Conservation (phyloP, 2,797 vertebrate species). For the Hemitrygon akajei region DNA sequence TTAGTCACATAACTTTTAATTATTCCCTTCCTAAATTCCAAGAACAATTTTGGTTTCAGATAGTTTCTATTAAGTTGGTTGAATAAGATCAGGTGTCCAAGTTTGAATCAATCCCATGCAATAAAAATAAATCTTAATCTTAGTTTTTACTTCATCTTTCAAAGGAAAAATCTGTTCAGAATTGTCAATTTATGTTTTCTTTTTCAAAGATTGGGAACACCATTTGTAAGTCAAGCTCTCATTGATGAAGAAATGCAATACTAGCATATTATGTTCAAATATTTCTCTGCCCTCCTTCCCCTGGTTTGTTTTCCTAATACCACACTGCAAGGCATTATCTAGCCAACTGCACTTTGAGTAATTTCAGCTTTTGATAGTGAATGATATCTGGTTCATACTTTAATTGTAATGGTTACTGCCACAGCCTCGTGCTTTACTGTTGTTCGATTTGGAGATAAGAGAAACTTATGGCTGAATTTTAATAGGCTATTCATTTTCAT, state of each 20-base stretch:
- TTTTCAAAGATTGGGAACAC: neutral
- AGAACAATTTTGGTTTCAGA: neutral
- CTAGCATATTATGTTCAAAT: neutral
- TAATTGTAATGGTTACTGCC: neutral
- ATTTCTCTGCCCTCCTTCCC: neutral
- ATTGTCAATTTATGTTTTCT: neutral
- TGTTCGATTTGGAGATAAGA: neutral
- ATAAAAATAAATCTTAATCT: neutral
- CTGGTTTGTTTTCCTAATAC: neutral
- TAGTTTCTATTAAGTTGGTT: neutral
- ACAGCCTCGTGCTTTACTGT: neutral
- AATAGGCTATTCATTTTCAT: neutral
- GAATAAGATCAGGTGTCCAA: neutral
- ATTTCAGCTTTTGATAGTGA: slow-evolving; percentile 26
- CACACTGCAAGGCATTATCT: neutral
- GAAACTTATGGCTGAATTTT: neutral
- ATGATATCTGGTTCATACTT: neutral
- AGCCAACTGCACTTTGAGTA: neutral
- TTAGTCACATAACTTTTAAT: neutral
- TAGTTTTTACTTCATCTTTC: neutral
- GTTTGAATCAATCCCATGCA: neutral
- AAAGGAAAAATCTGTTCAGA: neutral
- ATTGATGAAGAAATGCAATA: neutral
- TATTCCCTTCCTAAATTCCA: neutral
- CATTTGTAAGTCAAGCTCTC: neutral